These are phyloP conservation scores for Cecidostiba fungosa DNA, from an alignment of 2,888 invertebrate species.

Conservation along the genomic window DNA sequence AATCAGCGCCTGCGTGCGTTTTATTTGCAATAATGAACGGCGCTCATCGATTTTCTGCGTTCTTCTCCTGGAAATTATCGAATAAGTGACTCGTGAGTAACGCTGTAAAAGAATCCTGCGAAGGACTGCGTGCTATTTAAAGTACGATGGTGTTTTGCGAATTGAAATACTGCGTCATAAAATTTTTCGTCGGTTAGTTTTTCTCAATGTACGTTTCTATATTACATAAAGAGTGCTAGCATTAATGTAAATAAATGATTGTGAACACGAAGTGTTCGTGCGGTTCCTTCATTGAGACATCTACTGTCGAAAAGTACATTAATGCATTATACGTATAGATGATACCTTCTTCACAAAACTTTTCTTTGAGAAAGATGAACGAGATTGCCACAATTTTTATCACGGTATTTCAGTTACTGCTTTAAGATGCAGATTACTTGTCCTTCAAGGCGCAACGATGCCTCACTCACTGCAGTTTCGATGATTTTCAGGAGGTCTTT, in stretches of 20 bases:
- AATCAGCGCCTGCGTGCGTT: conserved; percentile 44
- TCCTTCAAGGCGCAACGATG: conserved; percentile 1
- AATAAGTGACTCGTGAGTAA: conserved; percentile 7
- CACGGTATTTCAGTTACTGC: not conserved
- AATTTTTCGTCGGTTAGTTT: not conserved
- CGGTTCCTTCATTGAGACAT: not conserved
- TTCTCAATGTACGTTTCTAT: not conserved
- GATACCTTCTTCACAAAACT: not conserved
- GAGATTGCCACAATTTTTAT: not conserved
- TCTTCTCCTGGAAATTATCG: conserved; percentile 55
- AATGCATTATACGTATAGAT: not conserved
- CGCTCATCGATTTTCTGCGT: conserved; percentile 35
- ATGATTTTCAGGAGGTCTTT: conserved; percentile 58
- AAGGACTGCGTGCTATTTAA: conserved; percentile 9
- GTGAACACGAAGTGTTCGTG: not conserved
- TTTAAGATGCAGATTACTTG: conserved; percentile 9
- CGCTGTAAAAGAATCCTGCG: conserved; percentile 9
- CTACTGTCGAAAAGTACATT: not conserved
- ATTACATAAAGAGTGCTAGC: not conserved
- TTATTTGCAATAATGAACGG: conserved; percentile 55
- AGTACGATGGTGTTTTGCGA: not conserved
- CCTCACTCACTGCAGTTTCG: conserved; percentile 16
- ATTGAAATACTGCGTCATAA: not conserved
- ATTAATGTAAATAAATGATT: not conserved
- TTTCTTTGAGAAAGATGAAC: not conserved